These are phyloP conservation scores for Macroramphosus scolopax DNA, from an alignment of 2,797 vertebrate genomes.

Conservation along the genomic window DNA sequence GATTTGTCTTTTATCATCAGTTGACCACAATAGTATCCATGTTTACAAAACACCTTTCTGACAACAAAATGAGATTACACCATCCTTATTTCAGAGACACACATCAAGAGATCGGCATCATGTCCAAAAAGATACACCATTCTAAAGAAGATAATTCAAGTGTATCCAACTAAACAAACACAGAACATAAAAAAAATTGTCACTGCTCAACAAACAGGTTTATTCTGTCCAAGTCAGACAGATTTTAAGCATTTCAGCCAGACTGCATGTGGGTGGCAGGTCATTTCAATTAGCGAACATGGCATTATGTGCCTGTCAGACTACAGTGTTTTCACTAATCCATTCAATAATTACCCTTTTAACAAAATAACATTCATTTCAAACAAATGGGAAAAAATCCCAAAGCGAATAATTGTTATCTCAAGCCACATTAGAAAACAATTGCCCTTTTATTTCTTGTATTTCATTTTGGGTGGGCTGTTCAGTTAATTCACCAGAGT, in stretches of 20 bases:
- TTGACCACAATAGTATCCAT: too few relatives aligned
- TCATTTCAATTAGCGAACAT: slow-evolving; percentile 23
- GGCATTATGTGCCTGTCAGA: slow-evolving; percentile 2
- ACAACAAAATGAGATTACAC: slow-evolving; percentile 9
- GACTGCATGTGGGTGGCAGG: neutral
- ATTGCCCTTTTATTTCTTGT: slow-evolving; percentile 1
- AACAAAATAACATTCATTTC: slow-evolving; percentile 1
- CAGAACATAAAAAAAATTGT: neutral
- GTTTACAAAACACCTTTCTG: too few relatives aligned
- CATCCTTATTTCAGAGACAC: neutral
- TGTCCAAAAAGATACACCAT: neutral
- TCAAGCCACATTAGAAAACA: neutral
- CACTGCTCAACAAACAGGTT: neutral
- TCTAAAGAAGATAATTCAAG: neutral
- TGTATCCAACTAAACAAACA: neutral
- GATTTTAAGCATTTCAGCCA: slow-evolving; percentile 3
- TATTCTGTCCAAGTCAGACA: slow-evolving; percentile 4
- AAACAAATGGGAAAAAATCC: neutral
- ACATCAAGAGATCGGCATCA: neutral
- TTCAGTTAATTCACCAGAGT: neutral
- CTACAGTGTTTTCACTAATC: slow-evolving; percentile 10
- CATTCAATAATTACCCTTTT: slow-evolving; percentile 8
- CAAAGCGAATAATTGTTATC: slow-evolving; percentile 1
- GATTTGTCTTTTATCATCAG: too few relatives aligned
- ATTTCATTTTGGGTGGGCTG: neutral